Percentiles rank a stretch among this genome's conserved stretches.
phyloP scores from a whole-genome alignment of 2,888 invertebrate species.

The Hydriomena furcata region DNA sequence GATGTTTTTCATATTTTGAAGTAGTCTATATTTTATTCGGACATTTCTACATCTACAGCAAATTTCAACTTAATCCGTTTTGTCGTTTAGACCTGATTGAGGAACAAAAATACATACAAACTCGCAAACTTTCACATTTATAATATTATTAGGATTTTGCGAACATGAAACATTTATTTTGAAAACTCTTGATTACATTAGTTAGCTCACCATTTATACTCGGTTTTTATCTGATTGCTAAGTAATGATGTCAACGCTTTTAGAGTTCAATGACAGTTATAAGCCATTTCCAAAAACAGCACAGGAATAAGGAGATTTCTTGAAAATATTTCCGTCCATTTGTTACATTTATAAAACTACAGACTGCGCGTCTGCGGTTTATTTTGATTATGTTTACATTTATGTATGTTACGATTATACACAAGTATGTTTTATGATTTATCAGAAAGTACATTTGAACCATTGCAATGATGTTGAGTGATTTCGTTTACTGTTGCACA shows the following conservation, averaged over 20 bases:
- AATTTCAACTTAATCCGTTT: too few relatives aligned
- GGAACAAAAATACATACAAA: too few relatives aligned
- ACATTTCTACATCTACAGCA: too few relatives aligned
- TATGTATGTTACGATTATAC: conserved; percentile 16
- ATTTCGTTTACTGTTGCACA: conserved; percentile 18
- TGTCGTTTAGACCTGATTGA: too few relatives aligned
- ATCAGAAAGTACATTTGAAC: conserved; percentile 11
- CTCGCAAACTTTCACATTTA: too few relatives aligned
- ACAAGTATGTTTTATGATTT: conserved; percentile 26
- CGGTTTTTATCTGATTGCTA: neutral
- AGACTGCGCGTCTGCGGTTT: conserved; percentile 62
- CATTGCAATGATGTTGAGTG: conserved; percentile 16
- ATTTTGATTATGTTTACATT: conserved; percentile 46
- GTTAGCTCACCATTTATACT: too few relatives aligned
- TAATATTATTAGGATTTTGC: too few relatives aligned
- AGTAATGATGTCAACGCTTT: neutral
- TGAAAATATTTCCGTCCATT: conserved; percentile 30
- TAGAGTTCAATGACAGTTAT: conserved; percentile 6
- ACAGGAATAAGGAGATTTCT: conserved; percentile 29
- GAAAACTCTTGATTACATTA: too few relatives aligned
- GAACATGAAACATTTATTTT: too few relatives aligned
- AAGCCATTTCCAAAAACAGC: conserved; percentile 13
- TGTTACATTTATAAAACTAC: conserved; percentile 48
- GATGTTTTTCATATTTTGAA: too few relatives aligned
- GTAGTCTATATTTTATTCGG: too few relatives aligned